These are phyloP conservation scores for Coreoperca whiteheadi DNA, from an alignment of 2,113 vertebrate species.

Conservation along the genomic window DNA sequence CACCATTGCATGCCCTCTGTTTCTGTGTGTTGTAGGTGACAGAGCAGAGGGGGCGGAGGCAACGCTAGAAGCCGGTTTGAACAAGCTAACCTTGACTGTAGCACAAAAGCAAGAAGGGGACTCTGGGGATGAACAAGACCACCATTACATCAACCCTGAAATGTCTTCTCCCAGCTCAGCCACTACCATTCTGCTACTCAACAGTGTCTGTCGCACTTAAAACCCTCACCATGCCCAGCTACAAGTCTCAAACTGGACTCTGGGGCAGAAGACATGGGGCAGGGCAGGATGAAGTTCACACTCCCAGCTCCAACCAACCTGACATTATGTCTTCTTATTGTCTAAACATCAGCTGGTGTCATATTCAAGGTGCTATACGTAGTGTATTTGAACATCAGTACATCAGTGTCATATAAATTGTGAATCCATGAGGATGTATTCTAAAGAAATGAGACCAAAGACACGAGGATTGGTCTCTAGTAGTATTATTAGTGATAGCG, in stretches of 20 bases:
- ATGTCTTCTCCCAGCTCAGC: conserved; percentile 39
- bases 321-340: conserved; percentile 19
- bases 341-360: conserved; percentile 37
- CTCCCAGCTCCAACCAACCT: not conserved
- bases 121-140: conserved; percentile 52
- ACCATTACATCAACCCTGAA: conserved; percentile 44
- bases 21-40: conserved; percentile 72
- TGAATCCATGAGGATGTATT: conserved; percentile 11
- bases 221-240: not conserved
- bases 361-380: conserved; percentile 30
- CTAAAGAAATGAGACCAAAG: conserved; percentile 5
- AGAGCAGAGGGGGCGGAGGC: conserved; percentile 83
- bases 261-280: not conserved
- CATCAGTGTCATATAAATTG: conserved; percentile 7
- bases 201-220: conserved; percentile 25
- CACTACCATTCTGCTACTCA: conserved; percentile 63
- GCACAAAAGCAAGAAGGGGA: conserved; percentile 52
- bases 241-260: conserved; percentile 16
- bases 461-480: not conserved
- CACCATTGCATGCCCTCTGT: not conserved
- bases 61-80: conserved; percentile 69
- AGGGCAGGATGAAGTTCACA: not conserved
- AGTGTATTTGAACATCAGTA: conserved; percentile 22
- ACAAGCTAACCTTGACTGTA: conserved; percentile 73
- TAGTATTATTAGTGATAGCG: not conserved